phyloP scores from a whole-genome alignment of 2,888 invertebrate species.

The Elegia similella region DNA sequence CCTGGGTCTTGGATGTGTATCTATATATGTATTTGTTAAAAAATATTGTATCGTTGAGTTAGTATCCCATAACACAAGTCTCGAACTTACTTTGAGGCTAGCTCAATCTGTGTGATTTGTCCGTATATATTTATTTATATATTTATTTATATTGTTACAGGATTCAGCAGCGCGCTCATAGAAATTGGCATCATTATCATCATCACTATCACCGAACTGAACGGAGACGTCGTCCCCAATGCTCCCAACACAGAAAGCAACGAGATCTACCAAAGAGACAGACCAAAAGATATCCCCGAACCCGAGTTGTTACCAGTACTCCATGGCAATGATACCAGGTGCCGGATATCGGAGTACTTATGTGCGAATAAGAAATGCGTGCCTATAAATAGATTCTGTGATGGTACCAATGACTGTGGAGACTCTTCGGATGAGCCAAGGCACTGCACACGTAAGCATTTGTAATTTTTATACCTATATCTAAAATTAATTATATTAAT shows the following conservation, averaged over 20 bases:
- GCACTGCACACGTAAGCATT: conserved; percentile 90
- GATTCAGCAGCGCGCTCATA: conserved; percentile 47
- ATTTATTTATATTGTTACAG: conserved; percentile 59
- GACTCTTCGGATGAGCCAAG: conserved; percentile 90
- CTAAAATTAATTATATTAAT: too few relatives aligned
- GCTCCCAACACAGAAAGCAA: conserved; percentile 28
- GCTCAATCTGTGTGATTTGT: too few relatives aligned
- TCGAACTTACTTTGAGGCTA: too few relatives aligned
- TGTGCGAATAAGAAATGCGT: conserved; percentile 86
- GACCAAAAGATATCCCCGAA: conserved; percentile 55
- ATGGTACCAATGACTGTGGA: conserved; percentile 90
- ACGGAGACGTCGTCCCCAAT: conserved; percentile 59
- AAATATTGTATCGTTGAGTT: too few relatives aligned
- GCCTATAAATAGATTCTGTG: conserved; percentile 88
- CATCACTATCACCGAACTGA: conserved; percentile 46
- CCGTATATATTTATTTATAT: too few relatives aligned
- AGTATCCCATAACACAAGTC: too few relatives aligned
- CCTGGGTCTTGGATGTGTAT: too few relatives aligned
- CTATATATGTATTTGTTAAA: too few relatives aligned
- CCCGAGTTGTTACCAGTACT: conserved; percentile 66
- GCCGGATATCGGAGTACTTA: conserved; percentile 85
- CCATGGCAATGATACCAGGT: conserved; percentile 75
- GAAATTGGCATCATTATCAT: conserved; percentile 51
- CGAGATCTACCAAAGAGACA: conserved; percentile 50
- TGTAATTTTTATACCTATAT: background rate